Evolutionary conservation across 2,797 vertebrate species (phyloP).

Genomic region (Danio kyathit): DNA sequence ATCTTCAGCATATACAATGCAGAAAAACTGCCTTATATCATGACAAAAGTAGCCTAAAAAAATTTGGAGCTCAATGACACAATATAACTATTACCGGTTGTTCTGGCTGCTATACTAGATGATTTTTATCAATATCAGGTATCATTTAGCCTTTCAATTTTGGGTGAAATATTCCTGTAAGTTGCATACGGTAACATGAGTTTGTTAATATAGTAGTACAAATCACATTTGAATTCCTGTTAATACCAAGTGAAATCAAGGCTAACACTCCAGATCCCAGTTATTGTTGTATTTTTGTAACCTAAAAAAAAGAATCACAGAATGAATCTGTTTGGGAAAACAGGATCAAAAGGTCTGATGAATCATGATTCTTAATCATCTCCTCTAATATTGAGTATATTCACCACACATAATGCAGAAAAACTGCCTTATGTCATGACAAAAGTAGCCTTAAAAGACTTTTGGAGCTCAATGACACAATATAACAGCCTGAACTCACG

Average conservation of each 20-base stretch:
- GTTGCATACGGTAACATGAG: no score
- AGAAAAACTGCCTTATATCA: slow-evolving; percentile 34
- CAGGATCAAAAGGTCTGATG: slow-evolving; percentile 1
- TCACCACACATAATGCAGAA: background rate
- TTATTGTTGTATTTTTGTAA: slow-evolving; percentile 5
- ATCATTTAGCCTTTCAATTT: background rate
- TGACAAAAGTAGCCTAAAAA: slow-evolving; percentile 34
- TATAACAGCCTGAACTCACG: no score
- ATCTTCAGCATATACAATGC: slow-evolving; percentile 3
- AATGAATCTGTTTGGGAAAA: background rate
- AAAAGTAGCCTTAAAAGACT: slow-evolving; percentile 40
- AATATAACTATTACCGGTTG: background rate
- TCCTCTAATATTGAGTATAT: background rate
- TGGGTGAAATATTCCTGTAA: no score
- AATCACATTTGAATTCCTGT: no score
- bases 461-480: background rate
- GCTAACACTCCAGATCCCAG: no score
- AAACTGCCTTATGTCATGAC: slow-evolving; percentile 32
- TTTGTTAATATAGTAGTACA: no score
- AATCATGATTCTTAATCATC: background rate
- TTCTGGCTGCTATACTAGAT: slow-evolving; percentile 1
- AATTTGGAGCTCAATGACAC: background rate
- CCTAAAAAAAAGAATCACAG: background rate
- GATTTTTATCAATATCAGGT: background rate
- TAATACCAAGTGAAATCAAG: no score